These are phyloP conservation scores for Esox masquinongy DNA, from an alignment of 2,797 vertebrate genomes.

Conservation along the genomic window DNA sequence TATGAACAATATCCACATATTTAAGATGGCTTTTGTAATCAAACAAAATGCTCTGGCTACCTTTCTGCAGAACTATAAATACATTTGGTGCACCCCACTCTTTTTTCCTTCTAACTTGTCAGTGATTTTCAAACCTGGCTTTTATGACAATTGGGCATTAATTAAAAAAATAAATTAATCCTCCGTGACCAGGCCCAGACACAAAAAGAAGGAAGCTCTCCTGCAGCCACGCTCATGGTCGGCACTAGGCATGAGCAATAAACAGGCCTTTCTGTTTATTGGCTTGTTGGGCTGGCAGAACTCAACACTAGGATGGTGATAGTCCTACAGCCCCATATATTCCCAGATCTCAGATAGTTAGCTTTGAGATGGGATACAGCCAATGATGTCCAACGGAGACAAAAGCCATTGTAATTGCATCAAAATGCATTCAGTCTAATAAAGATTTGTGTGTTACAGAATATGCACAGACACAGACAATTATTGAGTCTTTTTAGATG, in stretches of 20 bases:
- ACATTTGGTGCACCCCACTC: background rate
- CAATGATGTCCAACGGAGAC: slow-evolving; percentile 13
- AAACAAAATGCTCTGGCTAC: slow-evolving; percentile 1
- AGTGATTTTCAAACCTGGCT: slow-evolving; percentile 37
- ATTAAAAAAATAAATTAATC: slow-evolving; percentile 56
- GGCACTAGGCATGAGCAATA: slow-evolving; percentile 29
- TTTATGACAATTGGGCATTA: slow-evolving; percentile 39
- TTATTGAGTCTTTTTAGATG: background rate
- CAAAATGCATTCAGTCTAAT: background rate
- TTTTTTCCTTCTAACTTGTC: slow-evolving; percentile 31
- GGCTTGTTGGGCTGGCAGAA: background rate
- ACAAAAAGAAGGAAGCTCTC: slow-evolving; percentile 28
- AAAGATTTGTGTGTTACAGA: background rate
- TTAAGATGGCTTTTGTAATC: slow-evolving; percentile 6
- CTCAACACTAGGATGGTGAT: slow-evolving; percentile 16
- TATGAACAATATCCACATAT: background rate
- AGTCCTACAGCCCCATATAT: slow-evolving; percentile 25
- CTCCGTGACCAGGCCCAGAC: slow-evolving; percentile 38
- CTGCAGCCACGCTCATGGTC: background rate
- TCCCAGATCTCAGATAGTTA: slow-evolving; percentile 23
- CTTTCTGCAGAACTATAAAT: background rate
- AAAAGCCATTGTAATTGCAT: background rate
- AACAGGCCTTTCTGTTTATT: background rate
- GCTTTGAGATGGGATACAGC: slow-evolving; percentile 10
- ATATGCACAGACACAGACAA: background rate